Base-by-base conservation (phyloP, 2,797 vertebrate genomes). In the Leucoraja ocellata region DNA sequence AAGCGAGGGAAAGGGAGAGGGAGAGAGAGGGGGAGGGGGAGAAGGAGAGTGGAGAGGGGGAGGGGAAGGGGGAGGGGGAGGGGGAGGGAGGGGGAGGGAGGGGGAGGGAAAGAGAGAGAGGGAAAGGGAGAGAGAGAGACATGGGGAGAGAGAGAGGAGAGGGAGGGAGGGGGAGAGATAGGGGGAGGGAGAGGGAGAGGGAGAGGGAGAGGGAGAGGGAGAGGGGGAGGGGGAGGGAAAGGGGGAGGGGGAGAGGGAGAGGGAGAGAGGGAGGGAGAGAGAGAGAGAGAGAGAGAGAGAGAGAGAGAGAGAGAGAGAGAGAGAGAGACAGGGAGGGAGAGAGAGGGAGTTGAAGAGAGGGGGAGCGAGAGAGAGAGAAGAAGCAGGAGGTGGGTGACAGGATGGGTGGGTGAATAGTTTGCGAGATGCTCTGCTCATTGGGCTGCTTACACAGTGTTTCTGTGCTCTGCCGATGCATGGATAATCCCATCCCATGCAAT, bases 171-270 rank as follows among this genome's bases (percentile, higher is more conserved):
- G 65, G n/a, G 9, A 61, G 14, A 93, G 74, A 61, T n/a, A n/a
- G n/a, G n/a, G n/a, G n/a, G n/a, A n/a, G n/a, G n/a, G 65, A 68
- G n/a, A 61, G 93, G 88, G 93, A 93, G 21, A 91, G 77, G 54
- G 65, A n/a, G 9, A 61, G 14, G 91, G 74, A 61, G 65, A 68
- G n/a, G n/a, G n/a, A n/a, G n/a, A 61, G 25, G 36, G 77, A 32
- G 32, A 54, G 46, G 21, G 76, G 61, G 88, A 68, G 71, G 7
- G 9, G 32, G 32, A 32, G 32, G 32, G 32, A 32, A 8, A 94
- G 28, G 65, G 63, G 76, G 16, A n/a, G n/a, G 78, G 23, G 28
- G 36, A n/a, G 54, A 13, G 93, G 14, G 76, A 61, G 74, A 80
- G 93, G 93, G 88, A 68, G 71, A 7, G 9, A 94, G 28, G 65